phyloP scores from a whole-genome alignment of 2,888 invertebrate genomes.

The Siphonodentalium dalli region DNA sequence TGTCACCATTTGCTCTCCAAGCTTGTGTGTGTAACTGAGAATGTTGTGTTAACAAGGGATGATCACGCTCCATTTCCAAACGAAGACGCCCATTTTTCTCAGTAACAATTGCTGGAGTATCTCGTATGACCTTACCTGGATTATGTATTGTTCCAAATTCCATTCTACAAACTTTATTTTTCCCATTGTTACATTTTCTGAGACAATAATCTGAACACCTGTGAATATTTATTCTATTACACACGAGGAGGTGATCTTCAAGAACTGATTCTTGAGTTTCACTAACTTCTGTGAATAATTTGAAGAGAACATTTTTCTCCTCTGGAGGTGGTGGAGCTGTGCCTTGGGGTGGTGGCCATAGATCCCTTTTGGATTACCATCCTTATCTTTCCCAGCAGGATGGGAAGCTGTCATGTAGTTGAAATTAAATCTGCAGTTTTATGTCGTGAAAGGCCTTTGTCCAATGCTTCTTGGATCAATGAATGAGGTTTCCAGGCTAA shows the following conservation, averaged over 20 bases:
- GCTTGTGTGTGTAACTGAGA: slow-evolving; percentile 8
- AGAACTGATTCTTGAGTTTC: neutral
- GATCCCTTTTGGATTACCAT: slow-evolving; percentile 5
- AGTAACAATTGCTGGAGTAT: neutral
- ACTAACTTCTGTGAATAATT: slow-evolving; percentile 11
- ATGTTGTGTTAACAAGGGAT: slow-evolving; percentile 7
- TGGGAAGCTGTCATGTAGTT: slow-evolving; percentile 5
- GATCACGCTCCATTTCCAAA: slow-evolving; percentile 4
- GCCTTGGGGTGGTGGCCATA: slow-evolving; percentile 12
- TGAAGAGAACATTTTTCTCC: neutral
- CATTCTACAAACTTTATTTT: too few relatives aligned
- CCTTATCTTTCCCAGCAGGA: slow-evolving; percentile 8
- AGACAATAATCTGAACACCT: slow-evolving; percentile 11
- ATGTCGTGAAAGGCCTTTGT: slow-evolving; percentile 2
- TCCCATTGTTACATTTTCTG: too few relatives aligned
- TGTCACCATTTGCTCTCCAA: slow-evolving; percentile 14
- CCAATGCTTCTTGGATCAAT: neutral
- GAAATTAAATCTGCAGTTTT: neutral
- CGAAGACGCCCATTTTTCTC: neutral
- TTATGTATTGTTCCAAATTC: too few relatives aligned
- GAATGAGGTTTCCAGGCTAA: slow-evolving; percentile 8
- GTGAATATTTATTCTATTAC: slow-evolving; percentile 10
- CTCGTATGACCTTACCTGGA: too few relatives aligned
- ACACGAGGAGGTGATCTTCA: slow-evolving; percentile 6
- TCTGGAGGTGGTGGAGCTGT: slow-evolving; percentile 7